These are phyloP conservation scores for Eilema sororculum DNA, from an alignment of 2,888 invertebrate species.

Conservation along the genomic window DNA sequence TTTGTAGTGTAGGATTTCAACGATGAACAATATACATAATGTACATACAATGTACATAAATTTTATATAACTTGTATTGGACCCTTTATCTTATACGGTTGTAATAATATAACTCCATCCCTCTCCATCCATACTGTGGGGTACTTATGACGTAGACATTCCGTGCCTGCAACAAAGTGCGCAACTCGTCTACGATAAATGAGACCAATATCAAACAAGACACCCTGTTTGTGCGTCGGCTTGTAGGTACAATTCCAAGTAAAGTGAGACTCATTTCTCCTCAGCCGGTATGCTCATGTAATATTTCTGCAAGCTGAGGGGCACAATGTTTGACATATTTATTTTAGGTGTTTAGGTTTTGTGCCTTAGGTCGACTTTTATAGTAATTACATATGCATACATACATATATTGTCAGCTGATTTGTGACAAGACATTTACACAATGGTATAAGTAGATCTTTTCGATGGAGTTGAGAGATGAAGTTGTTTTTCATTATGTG, in stretches of 20 bases:
- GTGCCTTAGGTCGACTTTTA: not conserved
- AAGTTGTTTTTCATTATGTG: too few species aligned
- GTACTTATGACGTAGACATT: slow-evolving; percentile 23
- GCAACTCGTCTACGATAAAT: slow-evolving; percentile 36
- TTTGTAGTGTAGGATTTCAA: not conserved
- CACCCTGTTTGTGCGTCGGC: slow-evolving; percentile 35
- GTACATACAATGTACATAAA: too few species aligned
- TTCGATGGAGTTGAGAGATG: too few species aligned
- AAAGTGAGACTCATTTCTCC: not conserved
- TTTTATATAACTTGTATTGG: too few species aligned
- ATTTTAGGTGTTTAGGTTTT: not conserved
- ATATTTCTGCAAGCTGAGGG: not conserved
- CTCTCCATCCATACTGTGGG: slow-evolving; percentile 23
- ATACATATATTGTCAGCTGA: too few species aligned
- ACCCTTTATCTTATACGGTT: not conserved
- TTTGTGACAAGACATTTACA: too few species aligned
- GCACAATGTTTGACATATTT: not conserved
- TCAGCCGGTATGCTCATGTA: not conserved
- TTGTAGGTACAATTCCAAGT: not conserved
- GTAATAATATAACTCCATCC: too few species aligned
- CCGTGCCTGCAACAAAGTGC: slow-evolving; percentile 30
- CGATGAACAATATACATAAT: not conserved
- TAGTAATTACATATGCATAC: too few species aligned
- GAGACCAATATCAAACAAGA: slow-evolving; percentile 44
- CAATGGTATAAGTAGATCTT: too few species aligned